A percentile compares a stretch with the other conserved stretches of the same genome.
Conservation (phyloP, 1,140 invertebrate species). For the Coptotermes formosanus region DNA sequence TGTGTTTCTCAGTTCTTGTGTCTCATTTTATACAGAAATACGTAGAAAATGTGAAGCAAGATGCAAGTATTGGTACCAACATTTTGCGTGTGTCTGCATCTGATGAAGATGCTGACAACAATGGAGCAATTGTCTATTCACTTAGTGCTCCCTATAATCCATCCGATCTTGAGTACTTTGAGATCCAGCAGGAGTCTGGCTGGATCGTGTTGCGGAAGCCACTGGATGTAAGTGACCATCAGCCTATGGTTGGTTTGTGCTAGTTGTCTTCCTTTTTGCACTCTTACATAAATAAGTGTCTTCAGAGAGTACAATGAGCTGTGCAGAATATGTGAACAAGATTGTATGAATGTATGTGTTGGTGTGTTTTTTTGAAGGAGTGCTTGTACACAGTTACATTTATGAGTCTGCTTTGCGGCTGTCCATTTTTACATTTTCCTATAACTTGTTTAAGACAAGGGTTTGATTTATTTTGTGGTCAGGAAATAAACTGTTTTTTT, state of each 20-base stretch:
- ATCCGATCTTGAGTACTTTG: constrained; percentile 88
- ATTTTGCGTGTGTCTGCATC: constrained; percentile 91
- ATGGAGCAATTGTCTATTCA: constrained; percentile 91
- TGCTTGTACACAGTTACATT: background rate
- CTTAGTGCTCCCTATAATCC: constrained; percentile 81
- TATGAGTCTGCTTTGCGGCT: constrained; percentile 16
- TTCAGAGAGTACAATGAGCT: background rate
- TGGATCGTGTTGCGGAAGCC: constrained; percentile 94
- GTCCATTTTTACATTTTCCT: constrained; percentile 25
- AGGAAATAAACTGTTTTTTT: background rate
- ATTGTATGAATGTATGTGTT: constrained; percentile 16
- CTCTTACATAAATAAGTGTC: constrained; percentile 20
- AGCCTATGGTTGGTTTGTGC: constrained; percentile 31
- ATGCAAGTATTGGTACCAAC: constrained; percentile 92
- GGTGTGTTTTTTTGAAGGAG: background rate
- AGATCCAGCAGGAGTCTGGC: constrained; percentile 92
- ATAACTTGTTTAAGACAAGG: constrained; percentile 25
- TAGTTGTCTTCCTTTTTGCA: constrained; percentile 15
- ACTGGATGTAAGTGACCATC: constrained; percentile 82
- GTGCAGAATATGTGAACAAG: background rate
- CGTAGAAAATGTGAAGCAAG: constrained; percentile 94
- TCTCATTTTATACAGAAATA: constrained; percentile 73
- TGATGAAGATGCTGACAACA: constrained; percentile 94
- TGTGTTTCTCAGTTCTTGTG: background rate
- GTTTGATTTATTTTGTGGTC: constrained; percentile 26